phyloP scores from a whole-genome alignment of 2,797 vertebrate genomes.

The Sylvilagus floridanus region DNA sequence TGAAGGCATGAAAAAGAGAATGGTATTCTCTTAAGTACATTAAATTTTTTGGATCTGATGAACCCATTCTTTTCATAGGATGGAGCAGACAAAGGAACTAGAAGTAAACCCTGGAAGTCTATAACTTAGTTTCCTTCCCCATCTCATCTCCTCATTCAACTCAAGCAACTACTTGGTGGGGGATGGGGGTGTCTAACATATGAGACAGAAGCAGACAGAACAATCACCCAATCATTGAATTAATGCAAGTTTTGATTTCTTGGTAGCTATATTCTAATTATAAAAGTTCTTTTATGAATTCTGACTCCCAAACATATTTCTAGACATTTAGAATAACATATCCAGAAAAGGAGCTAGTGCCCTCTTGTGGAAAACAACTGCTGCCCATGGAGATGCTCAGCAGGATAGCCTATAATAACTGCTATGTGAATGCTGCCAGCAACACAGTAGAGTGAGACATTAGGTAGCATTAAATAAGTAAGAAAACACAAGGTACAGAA shows the following conservation, averaged over 20 bases:
- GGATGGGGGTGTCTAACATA: neutral
- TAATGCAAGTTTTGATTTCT: neutral
- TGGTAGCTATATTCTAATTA: conserved; percentile 1
- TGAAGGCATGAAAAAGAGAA: neutral
- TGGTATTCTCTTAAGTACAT: neutral
- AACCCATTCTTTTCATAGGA: neutral
- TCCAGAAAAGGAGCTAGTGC: neutral
- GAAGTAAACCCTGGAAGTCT: neutral
- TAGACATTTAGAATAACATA: neutral
- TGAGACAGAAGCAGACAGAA: neutral
- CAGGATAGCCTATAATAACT: neutral
- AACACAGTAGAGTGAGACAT: neutral
- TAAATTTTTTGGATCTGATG: neutral
- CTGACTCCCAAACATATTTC: neutral
- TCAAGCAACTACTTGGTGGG: neutral
- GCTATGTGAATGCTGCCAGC: neutral
- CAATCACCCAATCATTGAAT: neutral
- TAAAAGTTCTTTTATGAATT: neutral
- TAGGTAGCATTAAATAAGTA: neutral
- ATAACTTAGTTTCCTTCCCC: neutral
- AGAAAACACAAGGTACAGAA: neutral
- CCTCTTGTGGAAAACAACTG: neutral
- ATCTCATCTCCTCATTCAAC: neutral
- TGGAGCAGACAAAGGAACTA: neutral
- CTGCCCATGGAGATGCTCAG: neutral